Base-by-base conservation (phyloP, 2,113 vertebrate genomes). In the Odocoileus hemionus region DNA sequence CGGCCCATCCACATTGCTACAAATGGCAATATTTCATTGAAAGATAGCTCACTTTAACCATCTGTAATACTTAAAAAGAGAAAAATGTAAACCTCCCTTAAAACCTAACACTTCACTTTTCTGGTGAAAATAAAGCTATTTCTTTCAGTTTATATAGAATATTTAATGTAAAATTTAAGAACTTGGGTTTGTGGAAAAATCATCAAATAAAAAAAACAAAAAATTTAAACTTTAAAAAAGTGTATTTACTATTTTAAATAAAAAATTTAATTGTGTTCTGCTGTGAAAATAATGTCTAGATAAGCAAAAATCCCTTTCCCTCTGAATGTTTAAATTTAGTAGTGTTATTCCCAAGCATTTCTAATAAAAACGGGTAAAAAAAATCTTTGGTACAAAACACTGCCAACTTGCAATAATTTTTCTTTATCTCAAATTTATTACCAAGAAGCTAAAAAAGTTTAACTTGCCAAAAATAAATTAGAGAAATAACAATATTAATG, bases 281-380 rank as follows among this genome's bases (percentile, higher is more conserved):
- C 47, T 93, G 47, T 74, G 30, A 76, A 96, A 85, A 79, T 86
- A 95, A 19, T 60, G 19, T 74, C 23, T 67, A 91, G 79, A 93
- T 23, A 87, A 39, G 60, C 45, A 85, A 16, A 86, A 70, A 91
- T 55, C 10, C n/a, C 14, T 33, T 94, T 86, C n/a, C 14, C 28
- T 84, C 36, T 74, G 25, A 89, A 79, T 30, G 16, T 84, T 88
- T 74, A 36, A 80, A 82, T 94, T 70, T 88, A 67, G 7, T 58
- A 12, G 30, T 86, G 7, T 64, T 82, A 89, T 80, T 91, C n/a
- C n/a, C 43, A 94, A 95, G 50, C 88, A 78, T 89, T 95, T 96
- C 82, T 95, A 67, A 91, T 92, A 96, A 97, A 96, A 87, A 36
- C 43, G 50, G 57, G 43, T 96, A 83, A 95, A 95, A 82, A 93